Conservation (phyloP, 2,888 invertebrate species). For the Lasioglossum lativentre region DNA sequence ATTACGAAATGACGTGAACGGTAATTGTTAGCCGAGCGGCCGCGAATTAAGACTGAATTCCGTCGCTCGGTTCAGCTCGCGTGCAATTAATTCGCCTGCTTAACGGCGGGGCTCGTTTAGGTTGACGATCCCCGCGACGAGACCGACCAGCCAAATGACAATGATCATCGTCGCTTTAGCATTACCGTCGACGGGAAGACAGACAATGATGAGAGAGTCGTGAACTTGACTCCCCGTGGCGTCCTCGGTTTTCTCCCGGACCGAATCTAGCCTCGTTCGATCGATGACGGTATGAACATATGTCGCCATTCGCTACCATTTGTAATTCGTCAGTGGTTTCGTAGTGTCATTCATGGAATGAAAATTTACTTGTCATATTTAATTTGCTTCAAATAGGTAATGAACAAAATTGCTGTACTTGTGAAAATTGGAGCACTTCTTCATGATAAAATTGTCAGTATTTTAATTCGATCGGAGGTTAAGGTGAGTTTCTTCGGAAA, state of each 20-base stretch:
- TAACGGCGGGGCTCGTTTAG: constrained; percentile 1
- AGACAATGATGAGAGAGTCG: constrained; percentile 79
- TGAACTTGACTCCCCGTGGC: constrained; percentile 75
- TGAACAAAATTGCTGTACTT: no score
- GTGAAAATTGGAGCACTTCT: neutral
- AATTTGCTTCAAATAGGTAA: neutral
- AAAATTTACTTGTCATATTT: neutral
- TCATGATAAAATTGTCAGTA: neutral
- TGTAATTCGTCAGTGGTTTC: neutral
- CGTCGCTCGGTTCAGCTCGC: neutral
- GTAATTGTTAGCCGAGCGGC: constrained; percentile 7
- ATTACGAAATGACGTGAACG: constrained; percentile 20
- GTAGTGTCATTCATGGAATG: no score
- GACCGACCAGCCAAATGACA: constrained; percentile 37
- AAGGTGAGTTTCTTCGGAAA: neutral
- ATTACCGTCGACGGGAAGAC: constrained; percentile 47
- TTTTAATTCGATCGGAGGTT: neutral
- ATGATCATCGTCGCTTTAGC: constrained; percentile 52
- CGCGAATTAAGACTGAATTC: constrained; percentile 16
- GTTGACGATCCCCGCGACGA: neutral
- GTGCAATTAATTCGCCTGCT: constrained; percentile 40
- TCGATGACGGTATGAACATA: neutral
- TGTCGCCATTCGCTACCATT: neutral
- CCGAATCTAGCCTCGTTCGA: constrained; percentile 20
- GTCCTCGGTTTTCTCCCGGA: constrained; percentile 26